Base-by-base conservation (phyloP, 2,113 vertebrate genomes). In the Microtus montanus region DNA sequence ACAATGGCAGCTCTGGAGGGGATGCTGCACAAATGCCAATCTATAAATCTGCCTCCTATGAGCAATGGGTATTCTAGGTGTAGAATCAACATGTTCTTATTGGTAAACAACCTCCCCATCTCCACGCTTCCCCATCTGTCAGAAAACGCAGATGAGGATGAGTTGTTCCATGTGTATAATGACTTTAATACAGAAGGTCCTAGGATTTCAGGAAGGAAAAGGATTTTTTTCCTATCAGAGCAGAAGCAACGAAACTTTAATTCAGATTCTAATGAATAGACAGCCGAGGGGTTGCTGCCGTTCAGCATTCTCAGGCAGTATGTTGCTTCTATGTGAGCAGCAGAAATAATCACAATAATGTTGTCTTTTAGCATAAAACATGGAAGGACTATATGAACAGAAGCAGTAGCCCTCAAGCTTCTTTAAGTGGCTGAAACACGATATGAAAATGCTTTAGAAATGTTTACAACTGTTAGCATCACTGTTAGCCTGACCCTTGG, bases 401-500 rank as follows among this genome's bases (percentile, higher is more conserved):
- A 74, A 70, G 35, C 14, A 30, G 14, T 7, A 30, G 7, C 44
- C 15, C 52, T 2, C 74, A 79, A 75, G 11, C 26, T 86, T 92
- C 30, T 44, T 74, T 24, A 92, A 80, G 58, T 54, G 6, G 5
- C 58, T 77, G 71, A 94, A 66, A 68, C 15, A 38, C 74, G 28
- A 70, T 38, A 26, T 64, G 47, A 52, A 92, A 93, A 78, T 28
- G 2, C 49, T 89, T 93, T 22, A 64, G 89, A 92, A 92, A 92
- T 54, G 12, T n/a, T 79, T 79, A 38, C 28, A 58, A 30, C 85
- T 41, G 38, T 41, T 41, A 94, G 17, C 38, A 66, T 90, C 61
- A 92, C 2, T 92, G 35, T 63, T 35, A 88, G 24, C 75, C 52
- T 96, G 87, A 93, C 93, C 61, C 24, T 70, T 68, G 79, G 58